phyloP scores from a whole-genome alignment of 2,113 vertebrate species.

The Hypomesus transpacificus region DNA sequence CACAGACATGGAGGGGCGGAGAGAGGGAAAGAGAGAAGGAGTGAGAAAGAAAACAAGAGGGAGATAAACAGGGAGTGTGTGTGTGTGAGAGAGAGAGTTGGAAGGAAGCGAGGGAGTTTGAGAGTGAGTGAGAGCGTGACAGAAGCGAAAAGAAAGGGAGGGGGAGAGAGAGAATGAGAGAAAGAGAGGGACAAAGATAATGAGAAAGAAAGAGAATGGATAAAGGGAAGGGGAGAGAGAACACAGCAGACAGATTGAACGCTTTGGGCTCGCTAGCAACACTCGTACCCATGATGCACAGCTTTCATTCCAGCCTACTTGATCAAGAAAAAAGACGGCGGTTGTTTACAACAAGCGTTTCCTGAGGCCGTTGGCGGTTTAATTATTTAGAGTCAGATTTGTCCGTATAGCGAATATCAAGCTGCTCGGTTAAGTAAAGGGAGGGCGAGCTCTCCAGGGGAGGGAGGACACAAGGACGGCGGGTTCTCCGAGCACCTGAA shows the following conservation, averaged over 20 bases:
- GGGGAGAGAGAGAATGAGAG: not conserved
- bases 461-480: not conserved
- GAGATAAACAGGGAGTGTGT: not conserved
- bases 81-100: not conserved
- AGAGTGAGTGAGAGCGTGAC: not conserved
- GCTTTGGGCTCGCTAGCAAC: not conserved
- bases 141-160: not conserved
- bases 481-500: conserved; percentile 77
- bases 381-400: not conserved
- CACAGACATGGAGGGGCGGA: conserved; percentile 1
- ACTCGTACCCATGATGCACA: not conserved
- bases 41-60: not conserved
- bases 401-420: too few species aligned
- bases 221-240: not conserved
- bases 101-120: conserved; percentile 14
- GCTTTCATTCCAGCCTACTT: not conserved
- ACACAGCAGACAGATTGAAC: not conserved
- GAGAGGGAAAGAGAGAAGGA: not conserved
- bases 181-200: not conserved
- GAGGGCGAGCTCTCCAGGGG: too few species aligned
- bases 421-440: too few species aligned
- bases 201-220: not conserved
- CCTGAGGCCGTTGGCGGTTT: not conserved
- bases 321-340: not conserved
- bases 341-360: not conserved